A percentile compares a stretch with the other conserved stretches of the same genome.
Conservation (phyloP, 1,140 invertebrate species). For the Sinonovacula constricta region DNA sequence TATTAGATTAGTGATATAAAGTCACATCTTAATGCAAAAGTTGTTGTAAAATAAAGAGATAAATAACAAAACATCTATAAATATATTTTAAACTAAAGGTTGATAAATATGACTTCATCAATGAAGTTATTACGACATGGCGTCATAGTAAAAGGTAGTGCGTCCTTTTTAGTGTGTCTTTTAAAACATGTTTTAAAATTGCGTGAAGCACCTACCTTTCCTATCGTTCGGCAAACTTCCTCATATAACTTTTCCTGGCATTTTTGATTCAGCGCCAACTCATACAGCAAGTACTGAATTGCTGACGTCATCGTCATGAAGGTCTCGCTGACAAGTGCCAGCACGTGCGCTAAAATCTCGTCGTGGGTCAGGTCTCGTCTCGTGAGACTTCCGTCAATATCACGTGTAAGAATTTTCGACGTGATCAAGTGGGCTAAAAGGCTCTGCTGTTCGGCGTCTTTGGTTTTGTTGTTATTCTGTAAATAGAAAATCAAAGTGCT, state of each 20-base stretch:
- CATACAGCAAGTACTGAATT: conserved; percentile 61
- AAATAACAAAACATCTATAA: no score
- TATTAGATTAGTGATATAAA: no score
- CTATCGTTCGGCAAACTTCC: conserved; percentile 40
- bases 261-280: conserved; percentile 58
- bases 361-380: conserved; percentile 57
- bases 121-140: no score
- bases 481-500: conserved; percentile 9
- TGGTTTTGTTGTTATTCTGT: conserved; percentile 41
- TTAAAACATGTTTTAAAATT: no score
- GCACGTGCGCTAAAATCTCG: conserved; percentile 61
- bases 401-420: conserved; percentile 15
- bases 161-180: no score
- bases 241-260: conserved; percentile 51
- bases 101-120: no score
- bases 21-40: no score
- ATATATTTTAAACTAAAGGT: no score
- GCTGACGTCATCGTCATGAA: conserved; percentile 55
- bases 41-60: no score
- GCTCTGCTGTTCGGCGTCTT: conserved; percentile 2
- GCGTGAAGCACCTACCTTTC: background rate
- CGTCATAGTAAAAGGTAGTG: no score
- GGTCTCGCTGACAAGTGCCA: conserved; percentile 61
- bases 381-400: conserved; percentile 46
- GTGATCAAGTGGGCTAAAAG: conserved; percentile 12